phyloP scores from a whole-genome alignment of 2,888 invertebrate genomes.

The Acheta domesticus region DNA sequence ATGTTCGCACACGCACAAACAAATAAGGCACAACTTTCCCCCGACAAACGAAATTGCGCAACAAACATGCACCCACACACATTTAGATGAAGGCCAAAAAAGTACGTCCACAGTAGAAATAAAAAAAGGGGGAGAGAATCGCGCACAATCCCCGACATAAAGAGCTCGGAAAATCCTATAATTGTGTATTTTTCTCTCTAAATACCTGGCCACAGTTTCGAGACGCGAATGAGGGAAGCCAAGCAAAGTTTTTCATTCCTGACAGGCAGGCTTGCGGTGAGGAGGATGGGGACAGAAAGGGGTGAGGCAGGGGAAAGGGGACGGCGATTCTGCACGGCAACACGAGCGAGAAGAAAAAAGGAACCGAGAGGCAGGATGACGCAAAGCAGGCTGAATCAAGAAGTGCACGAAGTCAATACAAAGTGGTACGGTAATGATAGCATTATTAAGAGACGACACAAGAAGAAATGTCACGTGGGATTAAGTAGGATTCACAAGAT shows the following conservation, averaged over 20 bases:
- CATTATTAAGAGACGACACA: too few species aligned
- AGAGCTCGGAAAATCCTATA: conserved; percentile 5
- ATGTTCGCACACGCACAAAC: not conserved
- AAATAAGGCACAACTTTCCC: not conserved
- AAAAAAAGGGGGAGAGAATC: not conserved
- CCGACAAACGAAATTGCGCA: not conserved
- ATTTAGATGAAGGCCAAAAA: not conserved
- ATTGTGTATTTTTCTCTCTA: conserved; percentile 18
- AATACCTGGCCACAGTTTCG: not conserved
- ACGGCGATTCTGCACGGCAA: not conserved
- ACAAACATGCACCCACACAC: not conserved
- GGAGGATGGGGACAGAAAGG: not conserved
- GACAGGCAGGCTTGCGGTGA: not conserved
- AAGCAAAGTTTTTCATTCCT: not conserved
- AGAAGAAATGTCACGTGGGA: too few species aligned
- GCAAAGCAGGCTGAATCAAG: too few species aligned
- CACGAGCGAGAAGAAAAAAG: too few species aligned
- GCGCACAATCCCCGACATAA: not conserved
- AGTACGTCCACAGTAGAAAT: not conserved
- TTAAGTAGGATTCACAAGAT: too few species aligned
- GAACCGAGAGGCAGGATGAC: too few species aligned
- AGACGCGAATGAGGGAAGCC: conserved; percentile 4
- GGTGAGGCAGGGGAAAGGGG: not conserved
- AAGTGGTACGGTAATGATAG: too few species aligned
- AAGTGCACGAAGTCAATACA: too few species aligned